Percentiles rank a stretch among this genome's conserved stretches.
phyloP scores from a whole-genome alignment of 1,140 invertebrate species.

The Uloborus diversus region DNA sequence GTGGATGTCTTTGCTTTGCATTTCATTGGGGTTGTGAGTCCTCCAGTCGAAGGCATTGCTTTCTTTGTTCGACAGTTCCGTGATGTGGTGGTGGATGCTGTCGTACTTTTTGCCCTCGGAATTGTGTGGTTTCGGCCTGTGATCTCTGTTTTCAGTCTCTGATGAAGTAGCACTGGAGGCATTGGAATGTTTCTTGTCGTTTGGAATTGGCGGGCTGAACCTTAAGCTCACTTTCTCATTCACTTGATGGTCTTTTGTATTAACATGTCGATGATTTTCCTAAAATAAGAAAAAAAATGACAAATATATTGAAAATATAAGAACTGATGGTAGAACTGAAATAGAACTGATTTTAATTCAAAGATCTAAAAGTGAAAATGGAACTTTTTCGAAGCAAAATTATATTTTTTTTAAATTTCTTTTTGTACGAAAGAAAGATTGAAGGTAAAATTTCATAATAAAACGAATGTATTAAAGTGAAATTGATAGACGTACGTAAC shows the following conservation, averaged over 20 bases:
- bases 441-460: no score
- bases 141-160: neutral
- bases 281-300: neutral
- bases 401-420: no score
- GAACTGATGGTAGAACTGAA: no score
- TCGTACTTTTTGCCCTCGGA: neutral
- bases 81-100: neutral
- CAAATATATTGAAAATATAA: no score
- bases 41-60: neutral
- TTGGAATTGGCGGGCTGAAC: neutral
- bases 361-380: no score
- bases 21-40: no score
- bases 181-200: neutral
- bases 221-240: neutral
- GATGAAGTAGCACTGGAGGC: neutral
- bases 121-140: neutral
- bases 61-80: slow-evolving; percentile 7
- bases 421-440: no score
- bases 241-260: neutral
- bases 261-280: neutral
- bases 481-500: no score
- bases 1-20: no score
- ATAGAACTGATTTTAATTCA: no score
- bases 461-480: no score
- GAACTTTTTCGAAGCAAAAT: no score